Evolutionary conservation across 2,113 vertebrate species (phyloP).

Genomic region (Anoura caudifer): DNA sequence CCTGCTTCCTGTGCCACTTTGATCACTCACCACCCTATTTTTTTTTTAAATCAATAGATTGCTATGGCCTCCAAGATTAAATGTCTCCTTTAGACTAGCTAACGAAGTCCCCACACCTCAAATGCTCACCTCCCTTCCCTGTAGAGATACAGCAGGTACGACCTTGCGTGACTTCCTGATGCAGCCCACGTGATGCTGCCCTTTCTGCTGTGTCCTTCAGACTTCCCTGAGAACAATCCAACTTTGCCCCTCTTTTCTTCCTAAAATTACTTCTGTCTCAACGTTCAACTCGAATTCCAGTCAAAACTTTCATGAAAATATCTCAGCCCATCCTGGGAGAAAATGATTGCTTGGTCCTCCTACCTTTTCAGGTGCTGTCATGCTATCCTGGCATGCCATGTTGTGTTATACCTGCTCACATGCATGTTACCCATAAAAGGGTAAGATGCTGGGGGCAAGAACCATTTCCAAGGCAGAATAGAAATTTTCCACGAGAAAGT

Average conservation of each 20-base stretch:
- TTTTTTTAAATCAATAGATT: not conserved
- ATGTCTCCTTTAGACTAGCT: not conserved
- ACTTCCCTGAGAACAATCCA: conserved; percentile 4
- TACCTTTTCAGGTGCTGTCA: not conserved
- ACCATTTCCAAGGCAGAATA: not conserved
- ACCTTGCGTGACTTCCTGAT: not conserved
- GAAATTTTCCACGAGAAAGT: not conserved
- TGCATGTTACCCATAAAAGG: not conserved
- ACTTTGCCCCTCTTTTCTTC: conserved; percentile 37
- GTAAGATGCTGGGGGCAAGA: not conserved
- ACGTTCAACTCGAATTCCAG: conserved; percentile 20
- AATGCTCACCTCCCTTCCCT: not conserved
- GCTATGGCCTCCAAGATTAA: not conserved
- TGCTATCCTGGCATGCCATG: not conserved
- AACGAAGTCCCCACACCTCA: not conserved
- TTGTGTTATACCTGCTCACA: not conserved
- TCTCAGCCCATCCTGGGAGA: not conserved
- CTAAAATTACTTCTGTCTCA: conserved; percentile 44
- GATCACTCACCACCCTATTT: not conserved
- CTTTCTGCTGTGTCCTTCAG: conserved; percentile 21
- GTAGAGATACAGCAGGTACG: not conserved
- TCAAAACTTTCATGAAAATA: conserved; percentile 25
- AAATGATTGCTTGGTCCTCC: conserved; percentile 23
- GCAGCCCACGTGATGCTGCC: not conserved
- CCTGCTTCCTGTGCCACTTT: not conserved